Percentiles rank a stretch among this genome's conserved stretches.
Evolutionary conservation across 2,797 vertebrate genomes (phyloP).

Genomic region (Sibirionetta formosa): DNA sequence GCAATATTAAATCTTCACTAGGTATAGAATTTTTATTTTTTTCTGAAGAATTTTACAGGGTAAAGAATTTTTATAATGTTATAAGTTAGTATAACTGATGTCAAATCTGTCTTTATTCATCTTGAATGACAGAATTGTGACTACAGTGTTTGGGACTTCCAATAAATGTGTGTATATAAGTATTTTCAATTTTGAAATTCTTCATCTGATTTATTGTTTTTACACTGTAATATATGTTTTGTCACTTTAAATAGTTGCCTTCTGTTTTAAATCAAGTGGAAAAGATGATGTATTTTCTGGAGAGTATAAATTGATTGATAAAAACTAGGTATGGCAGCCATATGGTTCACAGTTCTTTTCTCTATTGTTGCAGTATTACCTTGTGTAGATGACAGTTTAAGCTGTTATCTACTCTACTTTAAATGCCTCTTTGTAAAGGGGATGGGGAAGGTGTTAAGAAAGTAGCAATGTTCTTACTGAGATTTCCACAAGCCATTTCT

Average conservation of each 20-base stretch:
- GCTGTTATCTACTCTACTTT: not conserved
- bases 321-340: not conserved
- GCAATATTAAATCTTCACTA: slow-evolving; percentile 48
- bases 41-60: not conserved
- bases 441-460: not conserved
- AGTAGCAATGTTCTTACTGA: not conserved
- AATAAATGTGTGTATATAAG: not conserved
- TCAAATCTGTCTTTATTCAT: slow-evolving; percentile 26
- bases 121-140: not conserved
- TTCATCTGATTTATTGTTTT: not conserved
- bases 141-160: not conserved
- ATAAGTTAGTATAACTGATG: not conserved
- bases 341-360: not conserved
- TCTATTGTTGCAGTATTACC: not conserved
- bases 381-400: not conserved
- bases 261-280: not conserved
- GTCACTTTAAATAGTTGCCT: not conserved
- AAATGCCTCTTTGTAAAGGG: not conserved
- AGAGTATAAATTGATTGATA: not conserved
- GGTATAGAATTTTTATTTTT: slow-evolving; percentile 6
- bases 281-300: not conserved
- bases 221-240: not conserved
- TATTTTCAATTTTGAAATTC: not conserved
- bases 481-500: not conserved
- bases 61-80: slow-evolving; percentile 35